Evolutionary conservation across 1,140 invertebrate species (phyloP).

Genomic region (Diachasmimorpha longicaudata): DNA sequence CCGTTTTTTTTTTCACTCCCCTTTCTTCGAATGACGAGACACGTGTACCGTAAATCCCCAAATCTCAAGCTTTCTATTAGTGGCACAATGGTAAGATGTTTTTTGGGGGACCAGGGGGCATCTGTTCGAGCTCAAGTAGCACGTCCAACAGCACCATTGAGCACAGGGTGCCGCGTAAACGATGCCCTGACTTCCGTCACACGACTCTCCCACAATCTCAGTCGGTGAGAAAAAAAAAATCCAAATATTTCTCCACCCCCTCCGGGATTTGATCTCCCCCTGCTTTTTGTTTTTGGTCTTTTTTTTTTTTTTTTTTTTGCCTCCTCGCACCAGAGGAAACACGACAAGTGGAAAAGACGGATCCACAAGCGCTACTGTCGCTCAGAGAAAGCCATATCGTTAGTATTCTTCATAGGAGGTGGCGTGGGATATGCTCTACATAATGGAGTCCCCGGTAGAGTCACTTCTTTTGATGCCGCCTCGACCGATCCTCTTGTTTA

Average conservation of each 20-base stretch:
- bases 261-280: background rate
- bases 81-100: slow-evolving; percentile 55
- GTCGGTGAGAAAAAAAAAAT: slow-evolving; percentile 27
- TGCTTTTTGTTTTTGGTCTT: background rate
- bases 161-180: background rate
- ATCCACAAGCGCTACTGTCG: background rate
- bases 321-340: background rate
- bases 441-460: slow-evolving; percentile 58
- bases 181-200: slow-evolving; percentile 32
- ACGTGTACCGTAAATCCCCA: slow-evolving; percentile 29
- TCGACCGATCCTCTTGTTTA: slow-evolving; percentile 61
- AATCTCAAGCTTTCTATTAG: slow-evolving; percentile 52
- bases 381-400: slow-evolving; percentile 56
- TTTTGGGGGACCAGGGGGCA: slow-evolving; percentile 47
- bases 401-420: slow-evolving; percentile 62
- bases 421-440: slow-evolving; percentile 61
- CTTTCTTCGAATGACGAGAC: background rate
- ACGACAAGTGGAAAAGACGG: slow-evolving; percentile 5
- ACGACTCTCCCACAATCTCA: slow-evolving; percentile 7
- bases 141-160: background rate
- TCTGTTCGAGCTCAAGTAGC: slow-evolving; percentile 61
- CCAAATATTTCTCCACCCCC: slow-evolving; percentile 34
- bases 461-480: slow-evolving; percentile 62
- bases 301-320: slow-evolving; percentile 17
- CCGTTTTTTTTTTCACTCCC: background rate